phyloP scores from a whole-genome alignment of 2,888 invertebrate species.

The Xylophagus ater region DNA sequence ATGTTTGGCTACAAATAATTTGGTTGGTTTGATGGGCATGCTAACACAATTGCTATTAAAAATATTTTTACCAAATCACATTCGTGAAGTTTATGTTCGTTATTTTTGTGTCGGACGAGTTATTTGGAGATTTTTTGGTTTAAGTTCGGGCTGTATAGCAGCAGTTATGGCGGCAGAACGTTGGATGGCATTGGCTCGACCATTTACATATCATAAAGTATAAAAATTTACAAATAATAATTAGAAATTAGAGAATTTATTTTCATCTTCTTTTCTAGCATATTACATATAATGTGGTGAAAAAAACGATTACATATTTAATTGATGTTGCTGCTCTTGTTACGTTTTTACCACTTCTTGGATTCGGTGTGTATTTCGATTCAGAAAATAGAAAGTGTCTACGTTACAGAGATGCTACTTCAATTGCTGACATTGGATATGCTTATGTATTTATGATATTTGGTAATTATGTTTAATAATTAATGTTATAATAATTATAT shows the following conservation, averaged over 20 bases:
- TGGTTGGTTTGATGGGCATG: constrained; percentile 71
- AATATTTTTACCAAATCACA: constrained; percentile 33
- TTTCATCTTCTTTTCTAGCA: constrained; percentile 46
- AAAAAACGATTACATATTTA: constrained; percentile 55
- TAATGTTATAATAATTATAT: too few relatives aligned
- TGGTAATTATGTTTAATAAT: too few relatives aligned
- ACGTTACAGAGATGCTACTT: constrained; percentile 60
- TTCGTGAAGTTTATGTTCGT: constrained; percentile 24
- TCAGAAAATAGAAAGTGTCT: constrained; percentile 43
- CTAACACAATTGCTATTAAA: constrained; percentile 53
- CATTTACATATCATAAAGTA: constrained; percentile 82
- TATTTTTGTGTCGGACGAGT: constrained; percentile 45
- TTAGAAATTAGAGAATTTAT: not conserved
- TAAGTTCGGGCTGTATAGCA: constrained; percentile 79
- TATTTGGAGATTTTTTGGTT: constrained; percentile 67
- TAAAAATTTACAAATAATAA: constrained; percentile 3
- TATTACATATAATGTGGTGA: constrained; percentile 67
- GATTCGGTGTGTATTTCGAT: constrained; percentile 63
- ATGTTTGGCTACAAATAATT: constrained; percentile 66
- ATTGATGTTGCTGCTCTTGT: constrained; percentile 58
- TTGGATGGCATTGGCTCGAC: constrained; percentile 75
- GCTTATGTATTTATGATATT: constrained; percentile 64
- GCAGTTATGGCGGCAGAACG: constrained; percentile 81
- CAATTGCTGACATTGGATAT: constrained; percentile 55
- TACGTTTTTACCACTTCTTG: constrained; percentile 63